Conservation (phyloP, 1,140 invertebrate genomes). For the Himalopsyche phryganea region DNA sequence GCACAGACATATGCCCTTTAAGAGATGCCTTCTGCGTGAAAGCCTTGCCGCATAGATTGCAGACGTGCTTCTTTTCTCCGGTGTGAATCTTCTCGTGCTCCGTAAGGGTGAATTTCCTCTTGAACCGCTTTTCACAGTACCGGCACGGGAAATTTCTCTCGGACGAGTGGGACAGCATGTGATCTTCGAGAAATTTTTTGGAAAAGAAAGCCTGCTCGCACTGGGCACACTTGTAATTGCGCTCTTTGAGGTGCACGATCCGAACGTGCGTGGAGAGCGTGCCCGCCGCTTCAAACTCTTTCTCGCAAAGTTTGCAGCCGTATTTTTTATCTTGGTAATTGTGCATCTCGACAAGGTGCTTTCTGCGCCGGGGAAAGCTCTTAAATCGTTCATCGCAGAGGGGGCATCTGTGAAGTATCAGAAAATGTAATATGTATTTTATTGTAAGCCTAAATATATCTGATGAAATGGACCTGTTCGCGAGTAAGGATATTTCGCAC, state of each 20-base stretch:
- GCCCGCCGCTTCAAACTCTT: constrained; percentile 44
- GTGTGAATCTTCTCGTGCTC: constrained; percentile 33
- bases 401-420: constrained; percentile 35
- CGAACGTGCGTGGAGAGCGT: constrained; percentile 46
- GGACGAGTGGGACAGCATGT: constrained; percentile 61
- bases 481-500: no score
- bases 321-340: constrained; percentile 41
- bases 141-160: constrained; percentile 71
- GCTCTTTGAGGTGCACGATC: constrained; percentile 45
- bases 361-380: constrained; percentile 43
- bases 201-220: constrained; percentile 51
- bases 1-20: constrained; percentile 23
- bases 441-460: no score
- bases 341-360: constrained; percentile 47
- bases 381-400: constrained; percentile 47
- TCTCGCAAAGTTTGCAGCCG: constrained; percentile 42
- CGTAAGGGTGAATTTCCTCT: constrained; percentile 34
- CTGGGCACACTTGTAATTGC: constrained; percentile 45
- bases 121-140: constrained; percentile 62
- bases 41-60: constrained; percentile 23
- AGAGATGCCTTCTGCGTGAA: constrained; percentile 35
- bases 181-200: constrained; percentile 47
- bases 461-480: no score
- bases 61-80: constrained; percentile 25
- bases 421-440: constrained; percentile 5